Evolutionary conservation across 2,888 invertebrate species (phyloP).

Genomic region (Aricia artaxerxes): DNA sequence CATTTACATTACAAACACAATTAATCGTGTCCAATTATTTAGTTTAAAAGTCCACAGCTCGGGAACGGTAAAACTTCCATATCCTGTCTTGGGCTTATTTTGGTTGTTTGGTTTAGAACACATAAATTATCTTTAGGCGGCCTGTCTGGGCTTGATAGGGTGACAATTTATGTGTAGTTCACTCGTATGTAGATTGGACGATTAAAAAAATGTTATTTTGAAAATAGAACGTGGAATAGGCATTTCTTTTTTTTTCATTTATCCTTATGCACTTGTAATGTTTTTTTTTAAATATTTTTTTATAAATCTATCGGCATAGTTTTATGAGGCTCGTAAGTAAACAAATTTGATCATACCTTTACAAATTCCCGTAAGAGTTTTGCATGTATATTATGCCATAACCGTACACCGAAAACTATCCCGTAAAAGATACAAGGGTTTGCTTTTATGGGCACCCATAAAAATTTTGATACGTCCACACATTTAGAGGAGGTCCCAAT

Average conservation of each 20-base stretch:
- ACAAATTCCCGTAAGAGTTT: conserved; percentile 11
- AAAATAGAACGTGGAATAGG: background rate
- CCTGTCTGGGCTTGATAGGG: conserved; percentile 33
- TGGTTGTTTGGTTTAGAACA: conserved; percentile 60
- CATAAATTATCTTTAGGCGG: conserved; percentile 70
- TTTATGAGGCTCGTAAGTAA: background rate
- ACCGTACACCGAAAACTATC: conserved; percentile 23
- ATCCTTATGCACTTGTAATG: no score
- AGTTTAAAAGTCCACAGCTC: conserved; percentile 58
- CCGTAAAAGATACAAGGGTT: conserved; percentile 26
- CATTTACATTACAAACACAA: conserved; percentile 21
- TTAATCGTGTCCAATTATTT: conserved; percentile 47
- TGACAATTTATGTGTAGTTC: conserved; percentile 34
- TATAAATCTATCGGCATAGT: background rate
- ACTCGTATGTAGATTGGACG: background rate
- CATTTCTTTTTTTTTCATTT: background rate
- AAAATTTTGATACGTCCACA: conserved; percentile 1
- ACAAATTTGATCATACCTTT: conserved; percentile 15
- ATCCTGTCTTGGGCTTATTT: conserved; percentile 65
- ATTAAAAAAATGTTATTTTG: background rate
- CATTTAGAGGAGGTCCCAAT: background rate
- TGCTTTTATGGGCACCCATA: conserved; percentile 15
- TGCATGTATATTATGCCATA: conserved; percentile 27
- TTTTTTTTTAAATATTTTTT: background rate
- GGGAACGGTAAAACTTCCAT: conserved; percentile 55